These are phyloP conservation scores for Apis cerana DNA, from an alignment of 1,140 invertebrate genomes.

Conservation along the genomic window DNA sequence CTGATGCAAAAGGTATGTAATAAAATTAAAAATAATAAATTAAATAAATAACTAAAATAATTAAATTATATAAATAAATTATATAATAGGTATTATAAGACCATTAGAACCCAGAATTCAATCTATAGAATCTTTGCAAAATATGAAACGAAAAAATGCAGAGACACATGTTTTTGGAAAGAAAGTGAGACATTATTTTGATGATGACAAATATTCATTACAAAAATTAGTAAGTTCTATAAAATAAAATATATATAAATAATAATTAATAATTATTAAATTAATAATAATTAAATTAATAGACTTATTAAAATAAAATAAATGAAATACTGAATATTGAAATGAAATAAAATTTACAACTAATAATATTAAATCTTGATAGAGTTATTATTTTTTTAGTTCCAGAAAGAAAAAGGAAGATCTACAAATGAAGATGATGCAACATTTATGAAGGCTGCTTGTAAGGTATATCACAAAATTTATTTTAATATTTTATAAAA, in stretches of 20 bases:
- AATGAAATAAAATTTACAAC: neutral
- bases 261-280: neutral
- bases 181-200: conserved; percentile 91
- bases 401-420: conserved; percentile 93
- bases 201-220: conserved; percentile 94
- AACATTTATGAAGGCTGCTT: conserved; percentile 89
- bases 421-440: conserved; percentile 91
- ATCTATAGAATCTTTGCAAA: conserved; percentile 59
- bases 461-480: conserved; percentile 80
- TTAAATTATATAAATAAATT: neutral
- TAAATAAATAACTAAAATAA: neutral
- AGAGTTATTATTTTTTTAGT: conserved; percentile 82
- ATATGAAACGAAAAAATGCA: conserved; percentile 79
- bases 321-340: no score
- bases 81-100: conserved; percentile 70
- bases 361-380: neutral
- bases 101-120: conserved; percentile 79
- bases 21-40: neutral
- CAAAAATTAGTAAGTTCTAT: conserved; percentile 88
- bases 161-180: conserved; percentile 89
- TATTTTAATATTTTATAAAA: conserved; percentile 15
- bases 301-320: conserved; percentile 6
- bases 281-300: no score
- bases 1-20: conserved; percentile 84
- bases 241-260: neutral